A percentile compares a stretch with the other conserved stretches of the same genome.
Conservation (phyloP, 1,140 invertebrate genomes). For the Drosophila seguyi region DNA sequence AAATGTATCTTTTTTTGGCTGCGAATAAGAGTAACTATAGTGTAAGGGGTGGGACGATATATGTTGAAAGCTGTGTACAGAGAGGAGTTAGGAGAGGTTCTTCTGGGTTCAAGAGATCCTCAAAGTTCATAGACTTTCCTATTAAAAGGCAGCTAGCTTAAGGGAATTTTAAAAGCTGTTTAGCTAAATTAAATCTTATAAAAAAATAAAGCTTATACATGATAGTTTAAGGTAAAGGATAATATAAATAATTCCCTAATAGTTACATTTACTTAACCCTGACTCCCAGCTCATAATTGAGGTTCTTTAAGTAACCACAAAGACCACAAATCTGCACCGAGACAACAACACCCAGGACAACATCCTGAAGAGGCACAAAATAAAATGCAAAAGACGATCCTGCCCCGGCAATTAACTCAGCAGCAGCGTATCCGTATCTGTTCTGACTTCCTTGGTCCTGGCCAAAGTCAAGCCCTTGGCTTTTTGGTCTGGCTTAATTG, state of each 20-base stretch:
- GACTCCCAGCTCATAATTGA: constrained; percentile 23
- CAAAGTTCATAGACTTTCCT: no score
- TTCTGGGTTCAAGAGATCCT: no score
- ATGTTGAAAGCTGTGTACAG: not conserved
- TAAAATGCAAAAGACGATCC: constrained; percentile 64
- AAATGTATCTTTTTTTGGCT: constrained; percentile 52
- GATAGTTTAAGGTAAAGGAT: no score
- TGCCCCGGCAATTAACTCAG: constrained; percentile 65
- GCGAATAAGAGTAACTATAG: not conserved
- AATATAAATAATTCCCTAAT: not conserved
- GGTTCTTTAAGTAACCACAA: constrained; percentile 2
- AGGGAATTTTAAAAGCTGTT: no score
- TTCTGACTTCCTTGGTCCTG: constrained; percentile 23
- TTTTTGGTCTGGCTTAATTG: constrained; percentile 69
- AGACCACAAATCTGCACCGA: constrained; percentile 15
- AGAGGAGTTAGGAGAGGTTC: not conserved
- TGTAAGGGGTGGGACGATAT: not conserved
- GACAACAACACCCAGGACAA: not conserved
- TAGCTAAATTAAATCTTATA: no score
- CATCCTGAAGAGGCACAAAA: constrained; percentile 10
- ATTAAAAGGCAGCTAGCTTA: no score
- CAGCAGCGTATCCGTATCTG: constrained; percentile 33
- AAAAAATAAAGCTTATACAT: no score
- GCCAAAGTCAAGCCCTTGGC: constrained; percentile 68
- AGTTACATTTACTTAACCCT: not conserved